These are phyloP conservation scores for Malthinus seriepunctatus DNA, from an alignment of 2,888 invertebrate genomes.

Conservation along the genomic window DNA sequence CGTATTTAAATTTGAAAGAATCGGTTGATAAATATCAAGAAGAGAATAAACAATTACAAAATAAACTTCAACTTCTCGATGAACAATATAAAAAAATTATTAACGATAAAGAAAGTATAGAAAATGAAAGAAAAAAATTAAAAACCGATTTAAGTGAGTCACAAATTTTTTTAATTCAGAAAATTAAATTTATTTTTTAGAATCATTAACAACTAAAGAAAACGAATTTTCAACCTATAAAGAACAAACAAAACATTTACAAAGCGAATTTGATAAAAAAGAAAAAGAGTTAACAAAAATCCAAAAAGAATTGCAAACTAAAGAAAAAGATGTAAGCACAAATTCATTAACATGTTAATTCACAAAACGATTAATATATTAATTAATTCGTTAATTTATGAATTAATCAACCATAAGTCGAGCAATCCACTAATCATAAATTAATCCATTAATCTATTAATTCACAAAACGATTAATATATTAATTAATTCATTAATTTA, in stretches of 20 bases:
- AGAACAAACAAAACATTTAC: conserved; percentile 67
- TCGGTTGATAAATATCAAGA: conserved; percentile 61
- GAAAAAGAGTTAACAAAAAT: conserved; percentile 66
- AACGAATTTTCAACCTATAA: conserved; percentile 60
- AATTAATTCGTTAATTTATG: background rate
- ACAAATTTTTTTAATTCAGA: background rate
- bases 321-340: conserved; percentile 61
- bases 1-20: conserved; percentile 54
- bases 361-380: too few relatives aligned
- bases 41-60: conserved; percentile 61
- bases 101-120: conserved; percentile 60
- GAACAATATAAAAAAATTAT: conserved; percentile 55
- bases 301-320: conserved; percentile 65
- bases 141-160: conserved; percentile 43
- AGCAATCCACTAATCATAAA: too few relatives aligned
- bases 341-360: too few relatives aligned
- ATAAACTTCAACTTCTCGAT: conserved; percentile 57
- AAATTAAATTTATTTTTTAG: conserved; percentile 48
- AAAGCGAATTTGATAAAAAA: conserved; percentile 66
- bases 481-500: too few relatives aligned
- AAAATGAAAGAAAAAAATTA: conserved; percentile 50
- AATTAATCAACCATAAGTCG: too few relatives aligned
- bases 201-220: conserved; percentile 60
- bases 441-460: too few relatives aligned
- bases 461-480: too few relatives aligned